Evolutionary conservation across 1,140 invertebrate genomes (phyloP), one percentile per base, ranked within the genome.

Genomic region (Hormaphis cornu): DNA sequence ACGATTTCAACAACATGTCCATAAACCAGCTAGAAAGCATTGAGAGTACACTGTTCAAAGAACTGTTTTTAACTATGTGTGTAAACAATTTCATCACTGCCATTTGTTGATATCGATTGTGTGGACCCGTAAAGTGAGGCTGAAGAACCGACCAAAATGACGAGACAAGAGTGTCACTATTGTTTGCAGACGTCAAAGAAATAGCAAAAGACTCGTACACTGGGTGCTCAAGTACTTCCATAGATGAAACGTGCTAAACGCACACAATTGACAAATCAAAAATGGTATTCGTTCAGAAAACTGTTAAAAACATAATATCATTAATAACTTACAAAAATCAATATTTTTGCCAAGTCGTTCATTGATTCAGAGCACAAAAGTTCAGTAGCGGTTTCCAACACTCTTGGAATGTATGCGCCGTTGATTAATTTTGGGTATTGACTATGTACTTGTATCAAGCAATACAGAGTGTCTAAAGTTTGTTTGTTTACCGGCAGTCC

Each of bases 391-490:
- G 48, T 63, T 3, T 63, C 44, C 1, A 71, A 53, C 8, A 53
- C 59, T 63, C 56, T 53, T 6, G 59, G 58, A 40, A 71, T 66
- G 28, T 66, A 53, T 33, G 35, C 35, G 22, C 59, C 50, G 33
- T 71, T 24, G 12, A 71, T 63, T 59, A 71, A 52, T 35, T 46
- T 28, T 4, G 59, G 59, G 35, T 71, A 54, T 2, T 8, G 35
- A 24, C n/a, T 53, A 37, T 71, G 48, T 14, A 71, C 37, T 71
- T 71, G 33, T 18, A 71, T 35, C 8, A 71, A 28, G 12, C 70
- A 71, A 71, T 71, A 66, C 7, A 71, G 44, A 20, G 58, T 42
- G 28, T 71, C 70, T 30, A 71, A 63, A 26, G 56, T 53, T 63
- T 71, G 70, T 22, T 59, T 53, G 42, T 30, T 28, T 22, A 59